Evolutionary conservation across 64 coral and sea anemone species (phyloP), one percentile per base, ranked within the genome.

Genomic region (Montipora capricornis): DNA sequence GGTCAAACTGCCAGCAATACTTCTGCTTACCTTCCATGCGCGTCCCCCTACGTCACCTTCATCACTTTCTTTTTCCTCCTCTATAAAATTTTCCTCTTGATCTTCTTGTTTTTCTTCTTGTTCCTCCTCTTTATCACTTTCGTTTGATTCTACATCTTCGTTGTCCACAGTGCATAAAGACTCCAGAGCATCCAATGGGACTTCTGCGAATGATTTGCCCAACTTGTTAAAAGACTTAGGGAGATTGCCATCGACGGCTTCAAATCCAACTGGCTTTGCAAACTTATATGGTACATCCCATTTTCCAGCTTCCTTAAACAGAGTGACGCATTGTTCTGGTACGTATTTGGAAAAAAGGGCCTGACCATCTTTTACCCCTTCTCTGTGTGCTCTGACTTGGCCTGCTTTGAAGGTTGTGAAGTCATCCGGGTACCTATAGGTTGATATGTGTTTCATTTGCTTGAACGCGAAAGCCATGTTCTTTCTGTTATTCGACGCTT

Each of bases 1-100:
- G 11, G 80, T 84, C 1, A 12, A 85, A 37, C 44, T 70, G 11
- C 47, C 55, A 51, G 47, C 20, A 8, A 70, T 49, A 49, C n/a
- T 14, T 67, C 89, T 94, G 58, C 47, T 82, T 45, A 94, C 29
- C 50, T 81, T 94, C 87, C 93, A 89, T 64, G 26, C 26, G 26
- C 26, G 84, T 3, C 67, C 48, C 15, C 49, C 46, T 61, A 47
- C 46, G 13, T 68, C 67, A 29, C 6, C 20, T 29, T 29, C 26
- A 29, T 29, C 26, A 29, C 26, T 29, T 29, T 29, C 26, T 29
- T 29, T 29, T 29, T 29, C 26, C 26, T 29, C 29, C 29, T 37
- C 29, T 37, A 37, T 37, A 37, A 37, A 37, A 37, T 37, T 37
- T 37, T 37, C 29, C 29, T 37, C 29, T 37, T 37, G 2, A 48